Base-by-base conservation (phyloP, 2,113 vertebrate genomes). In the Sprattus sprattus region DNA sequence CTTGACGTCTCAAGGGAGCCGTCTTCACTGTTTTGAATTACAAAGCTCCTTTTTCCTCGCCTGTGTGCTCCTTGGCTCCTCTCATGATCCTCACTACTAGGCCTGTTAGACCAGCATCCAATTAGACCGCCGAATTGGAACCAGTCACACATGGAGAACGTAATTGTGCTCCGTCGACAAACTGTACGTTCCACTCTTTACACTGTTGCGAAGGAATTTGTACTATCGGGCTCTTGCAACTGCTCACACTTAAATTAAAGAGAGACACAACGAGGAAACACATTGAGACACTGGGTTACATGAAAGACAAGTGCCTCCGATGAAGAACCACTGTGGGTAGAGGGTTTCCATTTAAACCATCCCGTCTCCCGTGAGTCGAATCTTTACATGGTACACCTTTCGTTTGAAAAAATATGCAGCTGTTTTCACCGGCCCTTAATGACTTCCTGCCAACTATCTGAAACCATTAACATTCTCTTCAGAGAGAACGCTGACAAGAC, bases 21-120 rank as follows among this genome's bases (percentile, higher is more conserved):
- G 10, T 32, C 71, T 78, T 78, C 71, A 39, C 71, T 13, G 71
- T 78, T 78, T 78, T 78, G 71, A 78, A 78, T 78, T 78, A 78
- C 71, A 78, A 78, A 78, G 71, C 71, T 78, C 25, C 13, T 13
- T 78, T 78, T 13, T 13, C 11, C 15, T 78, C 11, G 25, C 64
- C 64, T 78, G 71, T 78, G 71, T 4, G 28, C 11, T 10, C 13
- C 16, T 32, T 15, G 71, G 32, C 71, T 78, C 13, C 71, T 5
- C 44, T 13, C 39, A 28, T 78, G 71, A 78, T 78, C 71, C 39
- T 78, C 71, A 39, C 71, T 44, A 39, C 10, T 39, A 15, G 71
- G 28, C 71, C 71, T 78, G 71, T 39, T 78, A 39, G 28, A 78
- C 71, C 28, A 78, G 32, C 32, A 78, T 78, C 71, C 71, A 78